Conservation (phyloP, 1,140 invertebrate species). For the Tribolium madens region DNA sequence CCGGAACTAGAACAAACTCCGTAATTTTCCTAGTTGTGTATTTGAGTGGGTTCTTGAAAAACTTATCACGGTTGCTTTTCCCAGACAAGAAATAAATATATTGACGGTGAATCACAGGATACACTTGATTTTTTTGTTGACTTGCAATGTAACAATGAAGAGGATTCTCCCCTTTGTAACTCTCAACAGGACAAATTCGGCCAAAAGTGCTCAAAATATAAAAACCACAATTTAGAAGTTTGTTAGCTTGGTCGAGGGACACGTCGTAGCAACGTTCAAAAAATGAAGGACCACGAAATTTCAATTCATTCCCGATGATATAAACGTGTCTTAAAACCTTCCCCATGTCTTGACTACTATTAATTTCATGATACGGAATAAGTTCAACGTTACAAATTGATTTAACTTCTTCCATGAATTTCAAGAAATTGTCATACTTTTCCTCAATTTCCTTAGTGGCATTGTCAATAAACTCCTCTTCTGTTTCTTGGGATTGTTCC, state of each 20-base stretch:
- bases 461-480: constrained; percentile 65
- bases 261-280: constrained; percentile 70
- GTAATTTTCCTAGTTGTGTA: constrained; percentile 66
- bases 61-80: constrained; percentile 66
- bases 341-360: constrained; percentile 57
- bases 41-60: constrained; percentile 68
- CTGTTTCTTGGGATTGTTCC: constrained; percentile 65
- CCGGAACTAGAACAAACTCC: constrained; percentile 69
- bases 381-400: constrained; percentile 63
- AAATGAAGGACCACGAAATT: constrained; percentile 66
- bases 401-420: constrained; percentile 64
- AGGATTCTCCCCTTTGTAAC: constrained; percentile 65
- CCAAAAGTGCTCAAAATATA: constrained; percentile 72
- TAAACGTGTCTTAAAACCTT: constrained; percentile 64
- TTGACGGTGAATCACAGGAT: constrained; percentile 69
- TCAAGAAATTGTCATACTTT: constrained; percentile 64
- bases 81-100: constrained; percentile 72
- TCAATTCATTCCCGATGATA: constrained; percentile 62
- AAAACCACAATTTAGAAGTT: constrained; percentile 68
- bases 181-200: constrained; percentile 71
- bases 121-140: constrained; percentile 65
- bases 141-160: constrained; percentile 68
- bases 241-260: constrained; percentile 68
- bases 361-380: constrained; percentile 66
- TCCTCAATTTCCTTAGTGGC: constrained; percentile 66